Conservation (phyloP, 2,797 vertebrate genomes). For the Lutjanus campechanus region DNA sequence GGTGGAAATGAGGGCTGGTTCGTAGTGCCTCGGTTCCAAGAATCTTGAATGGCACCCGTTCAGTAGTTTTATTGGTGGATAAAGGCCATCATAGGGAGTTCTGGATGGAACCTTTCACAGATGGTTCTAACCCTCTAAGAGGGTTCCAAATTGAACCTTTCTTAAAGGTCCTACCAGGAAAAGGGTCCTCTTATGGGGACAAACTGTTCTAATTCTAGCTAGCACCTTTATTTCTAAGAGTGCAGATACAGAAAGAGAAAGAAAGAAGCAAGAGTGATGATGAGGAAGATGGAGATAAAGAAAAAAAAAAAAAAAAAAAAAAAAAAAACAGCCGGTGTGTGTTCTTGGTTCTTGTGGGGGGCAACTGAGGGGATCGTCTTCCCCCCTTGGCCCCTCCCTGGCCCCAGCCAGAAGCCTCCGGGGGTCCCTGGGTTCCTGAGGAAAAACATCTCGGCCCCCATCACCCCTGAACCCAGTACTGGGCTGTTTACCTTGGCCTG, state of each 20-base stretch:
- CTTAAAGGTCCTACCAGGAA: too few species aligned
- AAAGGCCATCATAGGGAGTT: too few species aligned
- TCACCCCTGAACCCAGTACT: slow-evolving; percentile 98
- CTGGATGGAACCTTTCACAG: too few species aligned
- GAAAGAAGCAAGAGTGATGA: slow-evolving; percentile 56
- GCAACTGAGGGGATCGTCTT: slow-evolving; percentile 86
- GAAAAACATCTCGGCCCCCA: slow-evolving; percentile 95
- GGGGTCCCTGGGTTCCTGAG: slow-evolving; percentile 94
- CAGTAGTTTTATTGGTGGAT: too few species aligned
- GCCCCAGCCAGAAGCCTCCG: slow-evolving; percentile 87
- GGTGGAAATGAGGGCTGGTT: too few species aligned
- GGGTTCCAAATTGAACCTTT: too few species aligned
- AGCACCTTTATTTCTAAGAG: too few species aligned
- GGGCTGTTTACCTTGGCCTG: slow-evolving; percentile 99
- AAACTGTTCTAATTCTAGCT: too few species aligned
- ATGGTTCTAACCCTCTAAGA: too few species aligned
- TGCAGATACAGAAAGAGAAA: slow-evolving; percentile 84
- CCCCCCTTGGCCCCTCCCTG: slow-evolving; percentile 86
- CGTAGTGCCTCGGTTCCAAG: too few species aligned
- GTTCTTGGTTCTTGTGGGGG: slow-evolving; percentile 75
- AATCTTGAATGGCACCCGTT: too few species aligned
- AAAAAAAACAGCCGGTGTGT: slow-evolving; percentile 61
- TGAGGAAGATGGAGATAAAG: slow-evolving; percentile 49
- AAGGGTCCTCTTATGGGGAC: too few species aligned
- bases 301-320: slow-evolving; percentile 62